Conservation (phyloP, 2,113 vertebrate species). For the Corvus hawaiiensis region DNA sequence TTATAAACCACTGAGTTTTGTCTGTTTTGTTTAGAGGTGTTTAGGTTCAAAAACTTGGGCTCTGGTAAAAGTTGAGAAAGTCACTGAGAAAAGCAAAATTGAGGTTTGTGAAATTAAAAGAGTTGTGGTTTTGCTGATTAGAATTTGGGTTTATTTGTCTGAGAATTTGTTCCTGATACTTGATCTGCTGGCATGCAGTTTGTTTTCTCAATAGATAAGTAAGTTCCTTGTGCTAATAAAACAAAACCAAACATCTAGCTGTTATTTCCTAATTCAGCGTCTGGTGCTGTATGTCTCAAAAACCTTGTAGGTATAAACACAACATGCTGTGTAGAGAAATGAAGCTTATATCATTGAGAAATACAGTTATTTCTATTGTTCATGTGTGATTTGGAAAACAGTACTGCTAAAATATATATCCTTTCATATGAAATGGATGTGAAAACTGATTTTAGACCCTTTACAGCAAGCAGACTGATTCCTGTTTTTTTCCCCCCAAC, state of each 20-base stretch:
- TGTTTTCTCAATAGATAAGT: neutral
- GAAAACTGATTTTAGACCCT: neutral
- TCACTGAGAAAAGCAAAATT: neutral
- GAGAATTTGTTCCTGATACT: neutral
- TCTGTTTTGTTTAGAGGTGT: neutral
- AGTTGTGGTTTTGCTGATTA: neutral
- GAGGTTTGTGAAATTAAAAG: neutral
- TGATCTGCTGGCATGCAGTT: neutral
- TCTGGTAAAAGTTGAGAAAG: neutral
- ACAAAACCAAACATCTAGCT: neutral
- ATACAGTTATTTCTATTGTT: neutral
- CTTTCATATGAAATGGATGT: neutral
- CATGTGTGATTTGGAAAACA: neutral
- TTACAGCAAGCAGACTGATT: neutral
- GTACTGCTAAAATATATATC: neutral
- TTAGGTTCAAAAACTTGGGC: neutral
- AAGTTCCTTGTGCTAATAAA: conserved; percentile 10
- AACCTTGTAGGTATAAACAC: neutral
- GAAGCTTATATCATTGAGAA: neutral
- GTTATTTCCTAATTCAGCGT: neutral
- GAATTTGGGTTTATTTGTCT: neutral
- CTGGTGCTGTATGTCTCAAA: neutral
- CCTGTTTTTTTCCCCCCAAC: neutral
- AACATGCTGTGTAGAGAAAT: neutral
- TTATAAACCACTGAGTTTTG: neutral